A percentile compares a stretch with the other conserved stretches of the same genome.
These are phyloP conservation scores for Alethe diademata DNA, from an alignment of 2,113 vertebrate species.

Conservation along the genomic window DNA sequence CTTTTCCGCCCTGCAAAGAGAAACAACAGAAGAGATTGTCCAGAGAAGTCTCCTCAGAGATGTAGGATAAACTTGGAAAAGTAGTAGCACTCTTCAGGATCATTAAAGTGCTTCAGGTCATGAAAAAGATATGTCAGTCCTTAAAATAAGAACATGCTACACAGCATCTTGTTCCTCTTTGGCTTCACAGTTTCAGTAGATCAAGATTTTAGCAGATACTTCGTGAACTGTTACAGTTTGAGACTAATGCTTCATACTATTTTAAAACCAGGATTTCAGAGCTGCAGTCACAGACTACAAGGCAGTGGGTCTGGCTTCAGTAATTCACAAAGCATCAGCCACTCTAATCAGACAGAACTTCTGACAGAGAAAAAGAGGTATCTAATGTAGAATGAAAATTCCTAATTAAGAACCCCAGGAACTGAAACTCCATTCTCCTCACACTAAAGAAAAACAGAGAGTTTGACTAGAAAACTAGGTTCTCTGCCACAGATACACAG, in stretches of 20 bases:
- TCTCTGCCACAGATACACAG: background rate
- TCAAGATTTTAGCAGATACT: background rate
- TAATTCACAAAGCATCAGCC: background rate
- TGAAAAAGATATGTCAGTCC: background rate
- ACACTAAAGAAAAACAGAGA: background rate
- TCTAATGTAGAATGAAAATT: background rate
- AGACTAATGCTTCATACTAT: background rate
- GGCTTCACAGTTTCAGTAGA: background rate
- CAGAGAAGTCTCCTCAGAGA: background rate
- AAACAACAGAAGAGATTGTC: background rate
- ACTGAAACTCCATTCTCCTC: background rate
- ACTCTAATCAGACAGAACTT: background rate
- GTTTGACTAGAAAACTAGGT: background rate
- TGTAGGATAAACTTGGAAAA: background rate
- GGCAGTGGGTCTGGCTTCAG: background rate
- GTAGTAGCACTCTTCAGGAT: background rate
- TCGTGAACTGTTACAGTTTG: background rate
- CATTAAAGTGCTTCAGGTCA: background rate
- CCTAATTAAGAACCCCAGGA: background rate
- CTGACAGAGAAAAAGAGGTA: background rate
- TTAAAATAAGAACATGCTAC: background rate
- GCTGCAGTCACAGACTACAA: background rate
- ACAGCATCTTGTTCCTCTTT: background rate
- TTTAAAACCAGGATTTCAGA: background rate
- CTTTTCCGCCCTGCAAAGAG: background rate